Percentiles rank a stretch among this genome's conserved stretches.
phyloP scores from a whole-genome alignment of 2,888 invertebrate genomes.

The Protula sp. region DNA sequence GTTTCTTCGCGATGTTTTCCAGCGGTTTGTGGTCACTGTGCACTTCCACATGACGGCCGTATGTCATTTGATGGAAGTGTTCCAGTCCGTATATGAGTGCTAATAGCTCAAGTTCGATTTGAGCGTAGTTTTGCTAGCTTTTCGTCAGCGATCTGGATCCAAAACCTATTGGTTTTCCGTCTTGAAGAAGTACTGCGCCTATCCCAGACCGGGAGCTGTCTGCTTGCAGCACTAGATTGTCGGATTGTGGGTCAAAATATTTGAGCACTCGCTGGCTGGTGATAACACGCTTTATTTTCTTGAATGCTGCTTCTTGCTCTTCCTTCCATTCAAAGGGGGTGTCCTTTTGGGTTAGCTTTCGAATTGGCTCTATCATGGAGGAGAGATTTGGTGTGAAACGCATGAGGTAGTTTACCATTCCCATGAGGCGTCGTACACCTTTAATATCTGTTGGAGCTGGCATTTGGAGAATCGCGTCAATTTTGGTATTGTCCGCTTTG shows the following conservation, averaged over 20 bases:
- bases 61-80: background rate
- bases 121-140: background rate
- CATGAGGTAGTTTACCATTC: background rate
- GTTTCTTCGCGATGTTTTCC: background rate
- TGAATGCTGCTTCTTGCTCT: background rate
- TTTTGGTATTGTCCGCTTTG: background rate
- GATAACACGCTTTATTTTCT: background rate
- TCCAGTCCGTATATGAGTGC: background rate
- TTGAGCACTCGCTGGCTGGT: background rate
- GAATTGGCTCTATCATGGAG: background rate
- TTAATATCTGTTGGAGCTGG: background rate
- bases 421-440: background rate
- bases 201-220: background rate
- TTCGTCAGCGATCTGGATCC: background rate
- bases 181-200: background rate
- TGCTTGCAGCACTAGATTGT: background rate
- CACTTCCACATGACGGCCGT: background rate
- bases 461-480: conserved; percentile 1
- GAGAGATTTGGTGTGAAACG: background rate
- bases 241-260: background rate
- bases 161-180: background rate
- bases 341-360: background rate
- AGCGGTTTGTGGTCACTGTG: conserved; percentile 1
- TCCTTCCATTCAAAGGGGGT: background rate
- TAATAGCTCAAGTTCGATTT: conserved; percentile 1